A percentile compares a stretch with the other conserved stretches of the same genome.
Evolutionary conservation across 2,797 vertebrate genomes (phyloP).

Genomic region (Tympanoctomys barrerae): DNA sequence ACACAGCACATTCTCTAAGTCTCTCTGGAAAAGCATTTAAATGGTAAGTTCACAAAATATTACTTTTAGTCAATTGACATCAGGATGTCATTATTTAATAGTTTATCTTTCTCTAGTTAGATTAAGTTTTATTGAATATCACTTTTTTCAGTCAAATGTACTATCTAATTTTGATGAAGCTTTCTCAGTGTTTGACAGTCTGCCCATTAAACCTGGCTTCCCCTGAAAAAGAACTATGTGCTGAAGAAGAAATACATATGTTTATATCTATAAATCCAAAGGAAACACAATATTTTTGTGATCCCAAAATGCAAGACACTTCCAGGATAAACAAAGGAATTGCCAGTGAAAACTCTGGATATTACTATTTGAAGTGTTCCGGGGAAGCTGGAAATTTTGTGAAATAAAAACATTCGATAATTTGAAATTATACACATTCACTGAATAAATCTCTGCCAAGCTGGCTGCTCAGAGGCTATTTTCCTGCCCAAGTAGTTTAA

Average conservation of each 20-base stretch:
- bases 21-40: constrained; percentile 59
- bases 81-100: constrained; percentile 48
- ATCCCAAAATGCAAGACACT: constrained; percentile 75
- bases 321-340: constrained; percentile 82
- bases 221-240: constrained; percentile 54
- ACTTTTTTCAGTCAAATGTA: constrained; percentile 47
- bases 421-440: constrained; percentile 79
- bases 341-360: constrained; percentile 82
- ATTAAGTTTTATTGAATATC: constrained; percentile 58
- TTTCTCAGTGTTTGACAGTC: constrained; percentile 69
- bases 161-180: constrained; percentile 52
- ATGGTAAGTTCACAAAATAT: constrained; percentile 67
- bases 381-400: constrained; percentile 78
- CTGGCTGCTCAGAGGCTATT: constrained; percentile 63
- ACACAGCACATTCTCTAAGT: neutral
- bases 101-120: constrained; percentile 65
- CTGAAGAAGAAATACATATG: constrained; percentile 73
- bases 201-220: constrained; percentile 73
- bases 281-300: constrained; percentile 79
- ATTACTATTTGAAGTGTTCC: constrained; percentile 78
- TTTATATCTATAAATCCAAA: constrained; percentile 78
- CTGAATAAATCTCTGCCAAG: constrained; percentile 65
- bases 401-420: constrained; percentile 81
- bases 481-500: constrained; percentile 78
- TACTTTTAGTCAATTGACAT: constrained; percentile 68